A percentile compares a stretch with the other conserved stretches of the same genome.
phyloP scores from a whole-genome alignment of 2,797 vertebrate species.

The Chromobotia macracanthus region DNA sequence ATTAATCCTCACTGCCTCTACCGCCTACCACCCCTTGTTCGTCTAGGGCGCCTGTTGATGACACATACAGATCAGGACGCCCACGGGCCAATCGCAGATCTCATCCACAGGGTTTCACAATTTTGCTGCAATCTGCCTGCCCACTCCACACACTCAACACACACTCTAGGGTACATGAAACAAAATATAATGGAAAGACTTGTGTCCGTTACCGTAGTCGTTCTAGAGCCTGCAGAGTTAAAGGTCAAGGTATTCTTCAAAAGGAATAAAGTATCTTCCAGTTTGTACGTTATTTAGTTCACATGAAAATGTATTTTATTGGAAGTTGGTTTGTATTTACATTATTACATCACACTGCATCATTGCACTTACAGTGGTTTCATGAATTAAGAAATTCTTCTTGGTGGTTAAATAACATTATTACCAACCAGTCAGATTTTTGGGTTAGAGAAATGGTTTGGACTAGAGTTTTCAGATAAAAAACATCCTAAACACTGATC shows the following conservation, averaged over 20 bases:
- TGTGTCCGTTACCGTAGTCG: neutral
- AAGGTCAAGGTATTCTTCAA: neutral
- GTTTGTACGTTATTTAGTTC: neutral
- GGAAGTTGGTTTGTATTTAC: too few relatives aligned
- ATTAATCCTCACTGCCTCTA: constrained; percentile 54
- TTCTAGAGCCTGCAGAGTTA: neutral
- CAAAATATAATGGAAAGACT: neutral
- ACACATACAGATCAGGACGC: constrained; percentile 57
- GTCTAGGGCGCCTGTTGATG: constrained; percentile 54
- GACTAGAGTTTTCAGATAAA: neutral
- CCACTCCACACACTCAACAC: constrained; percentile 34
- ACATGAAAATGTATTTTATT: neutral
- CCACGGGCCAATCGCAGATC: constrained; percentile 46
- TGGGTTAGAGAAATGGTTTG: neutral
- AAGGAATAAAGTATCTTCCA: too few relatives aligned
- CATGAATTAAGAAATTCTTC: neutral
- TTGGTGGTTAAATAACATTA: neutral
- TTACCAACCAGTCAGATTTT: neutral
- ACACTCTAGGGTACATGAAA: constrained; percentile 11
- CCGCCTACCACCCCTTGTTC: constrained; percentile 53
- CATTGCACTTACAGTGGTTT: neutral
- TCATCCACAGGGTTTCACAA: constrained; percentile 39
- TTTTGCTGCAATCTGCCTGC: constrained; percentile 41
- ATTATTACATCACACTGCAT: too few relatives aligned
- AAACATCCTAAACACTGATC: neutral